Base-by-base conservation (phyloP, 1,140 invertebrate species). In the Proales similis region DNA sequence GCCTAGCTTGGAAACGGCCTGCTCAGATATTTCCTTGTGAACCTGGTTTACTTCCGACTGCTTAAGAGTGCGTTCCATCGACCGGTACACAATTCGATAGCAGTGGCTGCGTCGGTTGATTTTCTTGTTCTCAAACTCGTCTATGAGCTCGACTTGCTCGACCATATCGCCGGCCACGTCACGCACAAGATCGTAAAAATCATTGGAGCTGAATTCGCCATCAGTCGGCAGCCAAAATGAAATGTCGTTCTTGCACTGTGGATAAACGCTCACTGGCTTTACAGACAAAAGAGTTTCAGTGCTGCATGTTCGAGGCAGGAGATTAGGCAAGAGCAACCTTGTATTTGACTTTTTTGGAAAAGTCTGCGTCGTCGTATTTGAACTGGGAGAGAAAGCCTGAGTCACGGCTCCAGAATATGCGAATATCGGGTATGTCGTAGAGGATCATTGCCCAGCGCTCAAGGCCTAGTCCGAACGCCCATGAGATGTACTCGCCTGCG, bases 401-500 rank as follows among this genome's bases (percentile, higher is more conserved):
- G 71, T 99, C 95, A 17, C 76, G 79, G 60, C 78, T 79, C 93
- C 93, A 98, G 77, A 98, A 96, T 4, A 93, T 73, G 49, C 93
- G 79, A 65, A 99, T 97, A 70, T 99, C 93, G 0, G 92, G 90
- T 67, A 99, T 97, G 68, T 84, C 77, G 70, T 94, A 98, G 2
- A 96, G 74, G 39, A 84, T 84, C 95, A 99, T 99, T 0, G 93
- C 93, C 46, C 98, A 72, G 63, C 95, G 79, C 75, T 99, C 95
- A 42, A 99, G 76, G 2, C 94, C 95, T 1, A 98, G 71, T 14
- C 95, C 95, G 79, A 97, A 97, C 4, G 95, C 95, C 85, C 93
- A 99, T 12, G 93, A 94, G 67, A 98, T 88, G 64, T 85, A 84
- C 71, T 90, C 83, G 17, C 75, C 77, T 3, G 85, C 85, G 11